A percentile compares a stretch with the other conserved stretches of the same genome.
These are phyloP conservation scores for Mylabris phalerata DNA, from an alignment of 1,140 invertebrate genomes.

Conservation along the genomic window DNA sequence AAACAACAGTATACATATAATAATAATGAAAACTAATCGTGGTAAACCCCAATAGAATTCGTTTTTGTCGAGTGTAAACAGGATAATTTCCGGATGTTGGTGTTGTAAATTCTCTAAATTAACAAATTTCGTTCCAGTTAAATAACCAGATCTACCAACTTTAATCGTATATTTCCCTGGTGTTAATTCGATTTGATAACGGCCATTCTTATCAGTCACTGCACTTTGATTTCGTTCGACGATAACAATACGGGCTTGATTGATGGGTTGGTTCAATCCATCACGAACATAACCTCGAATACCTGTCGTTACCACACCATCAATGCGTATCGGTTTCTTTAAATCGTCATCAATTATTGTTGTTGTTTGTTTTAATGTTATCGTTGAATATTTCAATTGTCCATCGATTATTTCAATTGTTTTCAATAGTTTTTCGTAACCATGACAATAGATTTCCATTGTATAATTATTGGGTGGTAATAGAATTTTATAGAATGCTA, in stretches of 20 bases:
- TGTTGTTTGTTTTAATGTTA: constrained; percentile 5
- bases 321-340: constrained; percentile 14
- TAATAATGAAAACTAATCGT: constrained; percentile 62
- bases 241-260: constrained; percentile 49
- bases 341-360: not conserved
- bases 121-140: constrained; percentile 48
- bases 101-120: constrained; percentile 40
- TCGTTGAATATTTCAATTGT: constrained; percentile 5
- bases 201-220: constrained; percentile 48
- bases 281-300: constrained; percentile 50
- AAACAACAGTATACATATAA: constrained; percentile 50
- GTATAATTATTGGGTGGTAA: constrained; percentile 57
- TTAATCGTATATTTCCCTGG: constrained; percentile 50
- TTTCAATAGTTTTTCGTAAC: constrained; percentile 47
- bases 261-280: constrained; percentile 50
- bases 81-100: constrained; percentile 46
- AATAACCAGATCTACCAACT: constrained; percentile 51
- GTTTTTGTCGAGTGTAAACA: constrained; percentile 60
- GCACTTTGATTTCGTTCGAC: constrained; percentile 41
- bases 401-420: constrained; percentile 38
- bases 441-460: constrained; percentile 51
- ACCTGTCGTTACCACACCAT: constrained; percentile 16
- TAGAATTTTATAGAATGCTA: constrained; percentile 61
- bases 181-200: constrained; percentile 50
- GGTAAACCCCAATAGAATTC: constrained; percentile 65